Evolutionary conservation across 30 jellyfish, hydroid and myxozoan species (phyloP), one percentile per base, ranked within the genome.

Genomic region (Nemopilema nomurai): DNA sequence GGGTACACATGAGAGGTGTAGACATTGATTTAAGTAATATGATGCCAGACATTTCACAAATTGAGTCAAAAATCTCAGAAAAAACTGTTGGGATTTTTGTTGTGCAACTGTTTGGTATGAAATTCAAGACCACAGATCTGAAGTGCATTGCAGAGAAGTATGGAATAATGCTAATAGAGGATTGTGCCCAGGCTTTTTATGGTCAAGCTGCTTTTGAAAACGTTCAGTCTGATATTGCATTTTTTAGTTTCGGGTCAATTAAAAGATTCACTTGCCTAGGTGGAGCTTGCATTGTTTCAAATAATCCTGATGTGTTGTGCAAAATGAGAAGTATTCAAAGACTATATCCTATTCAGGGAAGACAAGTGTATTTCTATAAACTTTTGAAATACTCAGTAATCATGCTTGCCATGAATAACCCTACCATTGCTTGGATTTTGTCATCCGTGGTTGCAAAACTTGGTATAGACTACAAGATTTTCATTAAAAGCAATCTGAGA

Each of bases 161-260:
- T 70, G 57, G 71, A 51, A 13, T 87, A 18, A n/a, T 87, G 8
- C 23, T 87, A 57, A 78, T 77, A 62, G 96, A 87, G 22, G 96
- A 87, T 79, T 87, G 96, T 87, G 96, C 96, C 13, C 96, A 87
- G 31, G 90, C 85, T 62, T 87, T 76, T 51, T 51, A 21, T 76
- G 96, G 96, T 6, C 86, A 86, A 16, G 67, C 67, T 0, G 49
- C 79, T 53, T 41, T 87, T 25, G 57, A 57, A 8, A 50, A 28
- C 22, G 41, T 63, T 33, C 74, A 67, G 0, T 18, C 96, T 29
- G 96, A 87, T 87, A 16, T 87, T 16, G 81, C 96, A 0, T 49
- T 87, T 30, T 87, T 76, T 77, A 87, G 96, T 68, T 77, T 87
- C 77, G 96, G 96, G 4, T 76, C 90, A 24, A 77, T 87, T 23